Conservation (phyloP, 2,113 vertebrate species). For the Aleadryas rufinucha region DNA sequence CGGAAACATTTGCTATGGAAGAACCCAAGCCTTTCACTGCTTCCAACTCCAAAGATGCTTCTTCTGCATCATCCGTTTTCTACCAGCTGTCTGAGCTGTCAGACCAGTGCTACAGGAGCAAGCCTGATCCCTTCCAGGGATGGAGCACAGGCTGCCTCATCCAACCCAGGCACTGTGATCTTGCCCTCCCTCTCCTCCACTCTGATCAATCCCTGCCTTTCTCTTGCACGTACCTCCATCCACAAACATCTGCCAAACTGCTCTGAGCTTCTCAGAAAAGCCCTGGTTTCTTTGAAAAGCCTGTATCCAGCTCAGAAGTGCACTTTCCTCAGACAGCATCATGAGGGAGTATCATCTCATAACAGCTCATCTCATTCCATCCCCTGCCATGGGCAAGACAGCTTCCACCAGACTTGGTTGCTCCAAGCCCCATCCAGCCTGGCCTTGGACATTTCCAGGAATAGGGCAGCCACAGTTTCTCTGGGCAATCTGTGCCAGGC, state of each 20-base stretch:
- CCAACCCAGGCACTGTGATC: background rate
- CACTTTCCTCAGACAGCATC: background rate
- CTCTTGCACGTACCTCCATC: background rate
- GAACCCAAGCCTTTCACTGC: background rate
- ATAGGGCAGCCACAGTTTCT: background rate
- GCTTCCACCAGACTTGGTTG: background rate
- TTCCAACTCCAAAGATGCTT: background rate
- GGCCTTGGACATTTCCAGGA: background rate
- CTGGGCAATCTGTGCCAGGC: background rate
- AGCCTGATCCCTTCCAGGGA: background rate
- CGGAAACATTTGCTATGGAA: background rate
- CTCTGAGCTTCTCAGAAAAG: background rate
- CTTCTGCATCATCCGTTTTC: background rate
- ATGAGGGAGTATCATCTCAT: background rate
- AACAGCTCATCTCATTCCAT: background rate
- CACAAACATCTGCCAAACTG: background rate
- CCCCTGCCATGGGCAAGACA: background rate
- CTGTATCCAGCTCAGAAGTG: background rate
- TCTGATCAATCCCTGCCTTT: background rate
- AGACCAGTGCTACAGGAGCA: background rate
- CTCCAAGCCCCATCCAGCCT: background rate
- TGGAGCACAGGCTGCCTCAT: background rate
- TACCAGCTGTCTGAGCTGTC: background rate
- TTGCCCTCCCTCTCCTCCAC: background rate
- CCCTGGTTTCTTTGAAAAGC: background rate